Conservation (phyloP, 2,797 vertebrate species). For the Dallia pectoralis region DNA sequence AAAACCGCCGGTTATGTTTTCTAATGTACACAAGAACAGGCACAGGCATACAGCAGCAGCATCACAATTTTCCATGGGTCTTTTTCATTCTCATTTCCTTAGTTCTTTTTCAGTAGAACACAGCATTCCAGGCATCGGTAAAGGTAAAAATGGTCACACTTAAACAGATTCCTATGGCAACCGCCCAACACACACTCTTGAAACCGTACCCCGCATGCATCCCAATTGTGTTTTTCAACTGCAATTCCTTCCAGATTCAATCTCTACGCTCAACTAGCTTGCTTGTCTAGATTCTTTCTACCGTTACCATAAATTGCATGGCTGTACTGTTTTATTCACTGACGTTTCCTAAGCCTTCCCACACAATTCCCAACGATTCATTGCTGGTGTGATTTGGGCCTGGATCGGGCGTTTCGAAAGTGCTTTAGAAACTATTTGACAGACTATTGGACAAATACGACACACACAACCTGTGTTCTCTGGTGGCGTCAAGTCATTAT, state of each 20-base stretch:
- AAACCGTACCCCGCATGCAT: constrained; percentile 21
- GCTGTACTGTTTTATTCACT: neutral
- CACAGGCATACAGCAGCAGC: neutral
- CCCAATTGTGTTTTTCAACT: constrained; percentile 42
- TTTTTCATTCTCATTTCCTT: constrained; percentile 13
- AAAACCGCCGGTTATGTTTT: constrained; percentile 11
- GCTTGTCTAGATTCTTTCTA: neutral
- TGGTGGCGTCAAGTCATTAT: too few species aligned
- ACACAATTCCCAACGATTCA: too few species aligned
- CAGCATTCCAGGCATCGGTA: constrained; percentile 37
- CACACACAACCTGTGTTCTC: too few species aligned
- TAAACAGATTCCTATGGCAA: constrained; percentile 52
- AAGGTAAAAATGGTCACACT: constrained; percentile 31
- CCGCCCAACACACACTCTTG: constrained; percentile 29
- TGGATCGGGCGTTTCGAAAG: too few species aligned
- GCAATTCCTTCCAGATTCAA: constrained; percentile 23
- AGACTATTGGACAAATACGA: too few species aligned
- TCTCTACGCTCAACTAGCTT: constrained; percentile 32
- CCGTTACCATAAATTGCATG: too few species aligned
- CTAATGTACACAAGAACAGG: neutral
- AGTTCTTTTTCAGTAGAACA: constrained; percentile 20
- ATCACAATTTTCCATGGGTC: neutral
- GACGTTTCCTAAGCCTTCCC: too few species aligned
- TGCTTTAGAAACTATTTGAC: too few species aligned
- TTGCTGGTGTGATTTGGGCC: too few species aligned